phyloP scores from a whole-genome alignment of 1,140 invertebrate species.

The Leptonema lineaticorne region DNA sequence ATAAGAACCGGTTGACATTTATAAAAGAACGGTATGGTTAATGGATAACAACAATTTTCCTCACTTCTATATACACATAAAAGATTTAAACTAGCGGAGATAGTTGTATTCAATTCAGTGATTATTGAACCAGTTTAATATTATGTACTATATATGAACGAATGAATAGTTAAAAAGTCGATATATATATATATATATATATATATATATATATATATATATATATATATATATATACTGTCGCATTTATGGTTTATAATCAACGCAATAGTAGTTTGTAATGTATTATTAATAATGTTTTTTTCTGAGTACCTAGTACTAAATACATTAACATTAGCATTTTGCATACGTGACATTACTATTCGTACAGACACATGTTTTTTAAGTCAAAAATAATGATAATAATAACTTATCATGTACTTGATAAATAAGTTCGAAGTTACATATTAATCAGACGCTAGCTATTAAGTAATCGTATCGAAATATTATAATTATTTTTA shows the following conservation, averaged over 20 bases:
- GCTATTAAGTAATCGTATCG: slow-evolving; percentile 20
- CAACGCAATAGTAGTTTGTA: slow-evolving; percentile 36
- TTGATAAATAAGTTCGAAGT: neutral
- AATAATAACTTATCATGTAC: neutral
- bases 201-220: neutral
- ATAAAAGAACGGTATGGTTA: slow-evolving; percentile 17
- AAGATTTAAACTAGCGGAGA: neutral
- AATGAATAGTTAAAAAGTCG: too few relatives aligned
- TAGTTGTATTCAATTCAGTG: slow-evolving; percentile 16
- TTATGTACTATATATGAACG: too few relatives aligned
- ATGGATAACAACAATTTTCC: slow-evolving; percentile 6
- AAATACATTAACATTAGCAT: slow-evolving; percentile 20
- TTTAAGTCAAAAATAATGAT: neutral
- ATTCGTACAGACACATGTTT: neutral
- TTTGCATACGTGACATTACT: neutral
- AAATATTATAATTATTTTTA: too few relatives aligned
- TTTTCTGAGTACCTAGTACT: slow-evolving; percentile 12
- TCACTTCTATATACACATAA: too few relatives aligned
- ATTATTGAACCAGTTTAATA: slow-evolving; percentile 7
- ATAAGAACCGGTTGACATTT: slow-evolving; percentile 7
- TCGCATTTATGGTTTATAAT: slow-evolving; percentile 19
- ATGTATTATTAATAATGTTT: slow-evolving; percentile 25
- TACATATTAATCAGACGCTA: slow-evolving; percentile 15
- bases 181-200: too few relatives aligned
- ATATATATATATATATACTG: neutral